A percentile compares a stretch with the other conserved stretches of the same genome.
These are phyloP conservation scores for Caenorhabditis latens DNA, from an alignment of 1,140 invertebrate species.

Conservation along the genomic window DNA sequence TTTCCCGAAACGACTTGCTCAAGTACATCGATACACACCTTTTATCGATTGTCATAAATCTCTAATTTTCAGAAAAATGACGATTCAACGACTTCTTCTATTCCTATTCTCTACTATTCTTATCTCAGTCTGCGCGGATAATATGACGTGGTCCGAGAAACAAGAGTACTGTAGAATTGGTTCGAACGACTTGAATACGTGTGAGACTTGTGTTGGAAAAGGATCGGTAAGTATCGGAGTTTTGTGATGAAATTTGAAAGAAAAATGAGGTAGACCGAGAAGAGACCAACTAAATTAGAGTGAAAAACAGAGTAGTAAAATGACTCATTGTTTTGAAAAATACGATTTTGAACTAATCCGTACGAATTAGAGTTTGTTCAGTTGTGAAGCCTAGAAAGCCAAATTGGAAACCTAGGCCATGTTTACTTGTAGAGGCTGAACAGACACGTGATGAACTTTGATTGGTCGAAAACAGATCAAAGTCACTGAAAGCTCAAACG, in stretches of 20 bases:
- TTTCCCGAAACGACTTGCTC: neutral
- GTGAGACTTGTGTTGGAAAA: conserved; percentile 47
- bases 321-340: too few species aligned
- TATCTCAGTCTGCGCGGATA: neutral
- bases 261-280: too few species aligned
- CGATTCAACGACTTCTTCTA: conserved; percentile 8
- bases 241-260: neutral
- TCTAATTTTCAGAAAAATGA: neutral
- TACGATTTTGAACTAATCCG: too few species aligned
- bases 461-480: too few species aligned
- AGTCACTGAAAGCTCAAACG: too few species aligned
- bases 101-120: neutral
- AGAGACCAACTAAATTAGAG: too few species aligned
- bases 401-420: too few species aligned
- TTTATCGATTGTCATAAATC: neutral
- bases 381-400: too few species aligned
- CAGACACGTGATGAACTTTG: too few species aligned
- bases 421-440: too few species aligned
- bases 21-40: neutral
- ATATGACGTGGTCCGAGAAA: conserved; percentile 40
- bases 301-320: too few species aligned
- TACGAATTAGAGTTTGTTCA: too few species aligned
- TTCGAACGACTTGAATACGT: conserved; percentile 54
- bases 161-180: conserved; percentile 52
- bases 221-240: conserved; percentile 47